Conservation (phyloP, 2,797 vertebrate species). For the Pipistrellus pipistrellus region DNA sequence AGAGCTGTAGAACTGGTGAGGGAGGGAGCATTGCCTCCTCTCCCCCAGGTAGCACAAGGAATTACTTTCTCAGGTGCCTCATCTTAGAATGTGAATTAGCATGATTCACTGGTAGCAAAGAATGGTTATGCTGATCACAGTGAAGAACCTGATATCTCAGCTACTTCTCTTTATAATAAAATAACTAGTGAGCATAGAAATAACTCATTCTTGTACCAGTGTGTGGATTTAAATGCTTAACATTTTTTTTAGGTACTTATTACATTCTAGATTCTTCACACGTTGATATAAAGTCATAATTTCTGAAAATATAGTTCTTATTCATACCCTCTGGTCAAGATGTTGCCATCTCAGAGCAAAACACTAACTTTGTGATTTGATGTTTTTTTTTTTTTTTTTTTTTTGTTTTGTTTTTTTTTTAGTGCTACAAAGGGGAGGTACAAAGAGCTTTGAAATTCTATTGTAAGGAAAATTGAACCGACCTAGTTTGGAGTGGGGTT, state of each 20-base stretch:
- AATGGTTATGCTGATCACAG: neutral
- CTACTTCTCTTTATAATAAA: constrained; percentile 33
- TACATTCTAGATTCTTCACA: constrained; percentile 8
- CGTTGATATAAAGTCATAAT: neutral
- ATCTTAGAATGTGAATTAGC: constrained; percentile 29
- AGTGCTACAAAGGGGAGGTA: neutral
- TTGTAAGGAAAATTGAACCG: neutral
- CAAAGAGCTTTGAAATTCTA: neutral
- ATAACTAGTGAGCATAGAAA: constrained; percentile 25
- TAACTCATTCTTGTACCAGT: neutral
- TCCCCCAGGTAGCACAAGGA: neutral
- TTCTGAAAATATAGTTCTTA: constrained; percentile 39
- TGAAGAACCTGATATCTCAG: neutral
- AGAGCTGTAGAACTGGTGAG: constrained; percentile 5
- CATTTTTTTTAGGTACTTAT: neutral
- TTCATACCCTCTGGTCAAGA: neutral
- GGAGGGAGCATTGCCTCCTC: neutral
- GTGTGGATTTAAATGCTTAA: constrained; percentile 24
- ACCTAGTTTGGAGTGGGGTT: neutral
- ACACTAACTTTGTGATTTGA: neutral
- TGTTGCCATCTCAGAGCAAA: neutral
- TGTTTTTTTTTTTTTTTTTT: neutral
- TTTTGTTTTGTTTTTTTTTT: neutral
- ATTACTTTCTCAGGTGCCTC: neutral
- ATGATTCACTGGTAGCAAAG: neutral